phyloP scores from a whole-genome alignment of 2,888 invertebrate species.

The Lepidonotus clava region DNA sequence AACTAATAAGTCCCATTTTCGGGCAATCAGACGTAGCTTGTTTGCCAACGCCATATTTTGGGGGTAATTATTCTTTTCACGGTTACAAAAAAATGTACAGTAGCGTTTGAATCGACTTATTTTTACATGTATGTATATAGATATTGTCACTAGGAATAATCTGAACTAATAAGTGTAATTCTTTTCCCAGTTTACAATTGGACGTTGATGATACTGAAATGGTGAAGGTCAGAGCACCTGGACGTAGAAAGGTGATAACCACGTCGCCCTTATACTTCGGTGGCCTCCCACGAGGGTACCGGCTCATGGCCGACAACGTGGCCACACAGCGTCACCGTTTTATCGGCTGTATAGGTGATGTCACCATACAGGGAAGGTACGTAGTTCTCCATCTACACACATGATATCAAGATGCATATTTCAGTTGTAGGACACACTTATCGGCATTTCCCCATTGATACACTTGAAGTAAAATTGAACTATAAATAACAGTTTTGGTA shows the following conservation, averaged over 20 bases:
- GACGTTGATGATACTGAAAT: constrained; percentile 92
- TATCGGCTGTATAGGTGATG: constrained; percentile 95
- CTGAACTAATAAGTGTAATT: background rate
- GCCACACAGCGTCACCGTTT: constrained; percentile 84
- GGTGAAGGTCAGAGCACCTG: constrained; percentile 73
- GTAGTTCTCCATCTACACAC: constrained; percentile 55
- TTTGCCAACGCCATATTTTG: no score
- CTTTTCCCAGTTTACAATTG: constrained; percentile 83
- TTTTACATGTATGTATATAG: background rate
- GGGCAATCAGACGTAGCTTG: no score
- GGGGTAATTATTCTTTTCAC: no score
- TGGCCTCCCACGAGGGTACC: constrained; percentile 86
- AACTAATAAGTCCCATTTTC: no score
- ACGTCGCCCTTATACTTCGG: constrained; percentile 91
- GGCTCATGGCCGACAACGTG: constrained; percentile 81
- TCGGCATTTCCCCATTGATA: background rate
- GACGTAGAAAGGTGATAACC: constrained; percentile 80
- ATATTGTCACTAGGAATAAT: background rate
- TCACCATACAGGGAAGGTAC: constrained; percentile 90
- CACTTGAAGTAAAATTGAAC: background rate
- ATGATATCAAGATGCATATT: background rate
- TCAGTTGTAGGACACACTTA: background rate
- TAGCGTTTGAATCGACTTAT: background rate
- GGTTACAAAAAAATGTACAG: no score
- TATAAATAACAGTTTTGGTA: background rate